Evolutionary conservation across 1,140 invertebrate species (phyloP).

Genomic region (Anagrus nilaparvatae): DNA sequence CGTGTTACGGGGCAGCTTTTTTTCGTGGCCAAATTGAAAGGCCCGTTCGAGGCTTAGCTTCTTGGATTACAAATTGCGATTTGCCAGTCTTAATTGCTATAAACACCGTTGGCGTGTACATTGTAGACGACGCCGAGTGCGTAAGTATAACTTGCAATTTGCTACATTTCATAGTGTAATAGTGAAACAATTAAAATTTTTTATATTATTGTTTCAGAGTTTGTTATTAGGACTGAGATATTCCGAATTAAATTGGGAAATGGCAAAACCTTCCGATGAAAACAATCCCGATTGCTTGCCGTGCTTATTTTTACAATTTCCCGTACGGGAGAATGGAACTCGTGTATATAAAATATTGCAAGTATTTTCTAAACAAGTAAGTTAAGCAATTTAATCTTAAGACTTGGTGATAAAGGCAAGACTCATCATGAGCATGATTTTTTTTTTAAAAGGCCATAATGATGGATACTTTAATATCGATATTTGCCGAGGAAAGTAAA

Average conservation of each 20-base stretch:
- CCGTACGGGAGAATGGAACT: slow-evolving; percentile 73
- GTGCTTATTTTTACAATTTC: slow-evolving; percentile 81
- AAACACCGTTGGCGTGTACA: slow-evolving; percentile 74
- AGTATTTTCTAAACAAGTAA: slow-evolving; percentile 75
- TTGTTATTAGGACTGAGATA: slow-evolving; percentile 74
- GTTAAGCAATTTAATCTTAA: neutral
- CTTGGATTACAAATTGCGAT: slow-evolving; percentile 76
- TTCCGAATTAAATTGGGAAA: slow-evolving; percentile 83
- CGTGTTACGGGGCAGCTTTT: slow-evolving; percentile 81
- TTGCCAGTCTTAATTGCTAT: slow-evolving; percentile 79
- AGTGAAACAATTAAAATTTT: slow-evolving; percentile 5
- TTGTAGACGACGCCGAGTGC: slow-evolving; percentile 76
- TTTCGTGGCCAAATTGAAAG: slow-evolving; percentile 86
- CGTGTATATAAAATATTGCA: slow-evolving; percentile 78
- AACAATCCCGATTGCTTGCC: slow-evolving; percentile 78
- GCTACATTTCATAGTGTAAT: neutral
- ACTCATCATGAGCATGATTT: neutral
- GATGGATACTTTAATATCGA: slow-evolving; percentile 84
- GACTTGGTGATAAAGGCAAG: neutral
- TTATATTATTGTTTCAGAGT: slow-evolving; percentile 49
- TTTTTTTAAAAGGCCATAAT: slow-evolving; percentile 54
- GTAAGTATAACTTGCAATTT: slow-evolving; percentile 46
- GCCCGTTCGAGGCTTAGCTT: slow-evolving; percentile 71
- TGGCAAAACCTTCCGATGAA: slow-evolving; percentile 73
- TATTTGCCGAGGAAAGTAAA: slow-evolving; percentile 68